Conservation (phyloP, 2,113 vertebrate genomes). For the Stegostoma tigrinum region DNA sequence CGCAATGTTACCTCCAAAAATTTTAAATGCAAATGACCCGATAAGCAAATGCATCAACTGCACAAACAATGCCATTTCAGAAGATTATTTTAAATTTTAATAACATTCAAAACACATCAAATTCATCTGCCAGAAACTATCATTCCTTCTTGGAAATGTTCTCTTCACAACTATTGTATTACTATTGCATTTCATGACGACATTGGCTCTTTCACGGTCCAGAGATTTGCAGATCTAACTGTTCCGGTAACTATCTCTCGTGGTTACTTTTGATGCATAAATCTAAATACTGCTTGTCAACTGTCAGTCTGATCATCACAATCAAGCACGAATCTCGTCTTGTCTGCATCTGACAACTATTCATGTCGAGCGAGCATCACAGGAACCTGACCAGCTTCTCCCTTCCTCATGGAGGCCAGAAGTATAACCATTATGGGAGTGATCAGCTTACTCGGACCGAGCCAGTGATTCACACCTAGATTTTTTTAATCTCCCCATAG, state of each 20-base stretch:
- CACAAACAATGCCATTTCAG: background rate
- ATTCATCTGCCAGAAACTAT: background rate
- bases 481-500: too few relatives aligned
- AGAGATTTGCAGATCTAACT: background rate
- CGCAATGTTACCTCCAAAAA: background rate
- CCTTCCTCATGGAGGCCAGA: background rate
- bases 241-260: background rate
- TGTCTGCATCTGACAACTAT: background rate
- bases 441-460: too few relatives aligned
- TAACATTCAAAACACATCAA: background rate
- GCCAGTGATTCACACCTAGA: too few relatives aligned
- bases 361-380: background rate
- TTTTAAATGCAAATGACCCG: background rate
- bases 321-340: background rate
- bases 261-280: background rate
- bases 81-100: background rate
- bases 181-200: background rate
- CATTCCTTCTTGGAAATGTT: background rate
- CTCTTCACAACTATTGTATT: background rate
- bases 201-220: background rate
- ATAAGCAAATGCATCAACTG: background rate
- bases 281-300: background rate
- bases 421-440: too few relatives aligned
- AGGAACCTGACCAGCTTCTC: background rate
- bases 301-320: background rate